phyloP scores from a whole-genome alignment of 2,113 vertebrate genomes.

The Gasterosteus aculeatus region DNA sequence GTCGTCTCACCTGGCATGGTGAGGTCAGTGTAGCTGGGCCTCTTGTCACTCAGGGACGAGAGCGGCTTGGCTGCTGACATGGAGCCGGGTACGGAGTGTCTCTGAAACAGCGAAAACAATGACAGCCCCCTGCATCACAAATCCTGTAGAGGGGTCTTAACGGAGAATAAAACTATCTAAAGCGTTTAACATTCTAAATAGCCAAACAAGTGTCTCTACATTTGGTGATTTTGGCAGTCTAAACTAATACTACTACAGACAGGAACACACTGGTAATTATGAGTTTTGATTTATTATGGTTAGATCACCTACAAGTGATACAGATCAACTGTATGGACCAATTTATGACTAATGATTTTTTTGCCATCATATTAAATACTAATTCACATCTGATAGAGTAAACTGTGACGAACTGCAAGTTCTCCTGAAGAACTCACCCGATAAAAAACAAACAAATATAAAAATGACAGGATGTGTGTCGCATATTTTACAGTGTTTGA shows the following conservation, averaged over 20 bases:
- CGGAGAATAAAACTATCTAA: neutral
- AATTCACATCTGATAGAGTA: neutral
- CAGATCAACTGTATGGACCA: too few species aligned
- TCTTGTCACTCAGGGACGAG: slow-evolving; percentile 89
- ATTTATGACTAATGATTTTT: too few species aligned
- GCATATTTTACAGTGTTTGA: neutral
- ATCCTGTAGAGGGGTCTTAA: neutral
- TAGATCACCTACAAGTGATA: neutral
- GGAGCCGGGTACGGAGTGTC: slow-evolving; percentile 91
- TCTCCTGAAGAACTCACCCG: neutral
- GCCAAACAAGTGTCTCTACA: neutral
- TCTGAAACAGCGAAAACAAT: slow-evolving; percentile 80
- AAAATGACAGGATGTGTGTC: neutral
- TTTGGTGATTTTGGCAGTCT: neutral
- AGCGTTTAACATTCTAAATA: neutral
- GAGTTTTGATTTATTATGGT: neutral
- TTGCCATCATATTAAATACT: too few species aligned
- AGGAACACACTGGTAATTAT: neutral
- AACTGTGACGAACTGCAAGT: neutral
- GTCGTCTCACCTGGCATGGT: slow-evolving; percentile 86
- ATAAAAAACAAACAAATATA: neutral
- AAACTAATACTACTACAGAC: neutral
- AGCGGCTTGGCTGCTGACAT: slow-evolving; percentile 89
- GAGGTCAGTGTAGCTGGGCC: slow-evolving; percentile 92
- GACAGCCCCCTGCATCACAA: neutral